These are phyloP conservation scores for Dichetophora obliterata DNA, from an alignment of 2,888 invertebrate species.

Conservation along the genomic window DNA sequence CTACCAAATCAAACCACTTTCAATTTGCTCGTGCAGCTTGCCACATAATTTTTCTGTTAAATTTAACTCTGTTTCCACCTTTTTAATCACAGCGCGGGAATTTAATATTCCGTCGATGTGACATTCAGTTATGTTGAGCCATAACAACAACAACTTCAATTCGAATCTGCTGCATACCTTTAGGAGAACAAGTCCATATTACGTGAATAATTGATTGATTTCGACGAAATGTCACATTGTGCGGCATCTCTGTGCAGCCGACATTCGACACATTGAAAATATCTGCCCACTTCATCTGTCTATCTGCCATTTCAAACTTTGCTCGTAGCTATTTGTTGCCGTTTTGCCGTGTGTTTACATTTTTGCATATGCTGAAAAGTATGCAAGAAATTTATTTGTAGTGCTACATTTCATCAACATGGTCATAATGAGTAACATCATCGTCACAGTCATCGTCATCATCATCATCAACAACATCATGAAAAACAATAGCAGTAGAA, in stretches of 20 bases:
- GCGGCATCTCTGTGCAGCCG: not conserved
- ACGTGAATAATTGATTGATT: conserved; percentile 28
- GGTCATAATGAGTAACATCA: not conserved
- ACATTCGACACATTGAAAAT: not conserved
- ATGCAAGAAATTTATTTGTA: not conserved
- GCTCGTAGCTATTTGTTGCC: not conserved
- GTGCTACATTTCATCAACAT: not conserved
- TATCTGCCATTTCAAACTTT: not conserved
- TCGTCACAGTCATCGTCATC: not conserved
- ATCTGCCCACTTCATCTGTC: not conserved
- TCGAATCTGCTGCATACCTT: conserved; percentile 7
- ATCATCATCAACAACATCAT: not conserved
- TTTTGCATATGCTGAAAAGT: conserved; percentile 16
- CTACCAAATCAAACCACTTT: too few species aligned
- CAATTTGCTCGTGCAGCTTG: too few species aligned
- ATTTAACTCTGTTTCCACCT: conserved; percentile 22
- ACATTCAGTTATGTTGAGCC: not conserved
- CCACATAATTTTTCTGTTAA: conserved; percentile 24
- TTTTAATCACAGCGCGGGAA: conserved; percentile 18
- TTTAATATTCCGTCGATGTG: not conserved
- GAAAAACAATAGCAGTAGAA: not conserved
- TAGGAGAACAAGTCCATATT: not conserved
- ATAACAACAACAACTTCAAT: not conserved
- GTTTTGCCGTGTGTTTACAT: not conserved
- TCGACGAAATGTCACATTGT: not conserved